Percentiles rank a stretch among this genome's conserved stretches.
phyloP scores from a whole-genome alignment of 1,140 invertebrate genomes.

The Metopolophium dirhodum region DNA sequence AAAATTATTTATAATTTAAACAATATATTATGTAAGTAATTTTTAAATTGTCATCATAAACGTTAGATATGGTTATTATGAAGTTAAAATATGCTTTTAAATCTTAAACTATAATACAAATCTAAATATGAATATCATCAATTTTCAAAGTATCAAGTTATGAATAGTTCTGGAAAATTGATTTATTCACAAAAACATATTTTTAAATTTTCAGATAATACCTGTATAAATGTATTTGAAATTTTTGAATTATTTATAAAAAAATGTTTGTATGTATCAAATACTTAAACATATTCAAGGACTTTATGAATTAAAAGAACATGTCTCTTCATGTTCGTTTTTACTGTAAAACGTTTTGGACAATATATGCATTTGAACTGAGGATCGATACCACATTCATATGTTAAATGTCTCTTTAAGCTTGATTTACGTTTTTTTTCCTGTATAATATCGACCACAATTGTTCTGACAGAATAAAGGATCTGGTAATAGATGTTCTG shows the following conservation, averaged over 20 bases:
- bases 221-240: no score
- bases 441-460: slow-evolving; percentile 59
- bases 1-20: neutral
- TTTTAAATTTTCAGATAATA: no score
- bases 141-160: no score
- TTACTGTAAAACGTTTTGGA: slow-evolving; percentile 61
- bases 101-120: no score
- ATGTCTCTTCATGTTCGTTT: slow-evolving; percentile 60
- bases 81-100: neutral
- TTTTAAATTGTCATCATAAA: neutral
- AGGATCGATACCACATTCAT: slow-evolving; percentile 59
- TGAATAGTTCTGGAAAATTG: neutral
- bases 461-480: neutral
- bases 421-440: slow-evolving; percentile 56
- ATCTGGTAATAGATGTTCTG: neutral
- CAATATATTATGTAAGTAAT: neutral
- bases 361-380: slow-evolving; percentile 50
- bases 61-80: neutral
- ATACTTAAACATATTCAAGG: neutral
- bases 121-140: neutral
- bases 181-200: neutral
- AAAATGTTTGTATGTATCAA: neutral
- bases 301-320: slow-evolving; percentile 57
- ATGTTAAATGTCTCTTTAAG: slow-evolving; percentile 58
- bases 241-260: neutral